Percentiles rank a stretch among this genome's conserved stretches.
Evolutionary conservation across 2,113 vertebrate genomes (phyloP).

Genomic region (Anthoscopus minutus): DNA sequence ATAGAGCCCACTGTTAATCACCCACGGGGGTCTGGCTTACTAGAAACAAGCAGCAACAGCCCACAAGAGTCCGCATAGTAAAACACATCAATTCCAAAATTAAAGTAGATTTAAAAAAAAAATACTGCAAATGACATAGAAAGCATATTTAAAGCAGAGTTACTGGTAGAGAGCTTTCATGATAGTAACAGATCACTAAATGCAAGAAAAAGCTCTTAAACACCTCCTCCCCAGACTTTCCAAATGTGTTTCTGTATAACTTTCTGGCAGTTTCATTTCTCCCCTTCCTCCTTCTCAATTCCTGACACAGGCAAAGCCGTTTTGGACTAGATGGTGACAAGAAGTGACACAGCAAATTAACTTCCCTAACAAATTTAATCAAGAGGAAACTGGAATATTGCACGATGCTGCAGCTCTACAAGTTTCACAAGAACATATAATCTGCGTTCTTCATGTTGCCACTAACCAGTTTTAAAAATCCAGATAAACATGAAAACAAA

Average conservation of each 20-base stretch:
- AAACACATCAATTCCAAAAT: not conserved
- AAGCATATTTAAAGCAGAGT: not conserved
- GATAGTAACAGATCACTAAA: not conserved
- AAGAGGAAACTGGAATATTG: not conserved
- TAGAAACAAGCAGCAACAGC: not conserved
- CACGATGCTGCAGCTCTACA: not conserved
- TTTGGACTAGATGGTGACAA: constrained; percentile 6
- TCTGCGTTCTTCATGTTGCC: not conserved
- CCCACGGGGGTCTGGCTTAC: not conserved
- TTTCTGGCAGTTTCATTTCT: not conserved
- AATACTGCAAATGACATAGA: not conserved
- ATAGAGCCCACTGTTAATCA: not conserved
- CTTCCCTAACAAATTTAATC: constrained; percentile 10
- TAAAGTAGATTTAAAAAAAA: not conserved
- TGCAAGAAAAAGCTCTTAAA: not conserved
- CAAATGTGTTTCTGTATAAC: not conserved
- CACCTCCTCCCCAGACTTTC: not conserved
- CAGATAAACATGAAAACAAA: not conserved
- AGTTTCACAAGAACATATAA: not conserved
- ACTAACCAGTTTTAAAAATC: not conserved
- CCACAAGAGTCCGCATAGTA: not conserved
- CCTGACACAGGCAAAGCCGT: not conserved
- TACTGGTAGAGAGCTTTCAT: not conserved
- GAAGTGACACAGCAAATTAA: constrained; percentile 21
- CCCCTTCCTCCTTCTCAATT: not conserved